A percentile compares a stretch with the other conserved stretches of the same genome.
Conservation (phyloP, 2,113 vertebrate species). For the Setophaga kirtlandii region DNA sequence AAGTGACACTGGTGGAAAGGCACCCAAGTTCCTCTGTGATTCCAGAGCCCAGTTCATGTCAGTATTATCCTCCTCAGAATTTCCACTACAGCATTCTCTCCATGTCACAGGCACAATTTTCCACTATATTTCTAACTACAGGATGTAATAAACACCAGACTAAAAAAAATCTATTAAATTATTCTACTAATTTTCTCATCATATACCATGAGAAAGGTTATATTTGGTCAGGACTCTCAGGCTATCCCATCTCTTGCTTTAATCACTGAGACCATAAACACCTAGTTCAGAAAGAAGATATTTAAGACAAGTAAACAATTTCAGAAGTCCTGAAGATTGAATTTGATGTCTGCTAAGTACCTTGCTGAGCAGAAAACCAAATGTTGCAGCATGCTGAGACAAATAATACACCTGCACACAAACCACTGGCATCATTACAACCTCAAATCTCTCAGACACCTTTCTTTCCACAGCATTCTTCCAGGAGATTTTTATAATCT, state of each 20-base stretch:
- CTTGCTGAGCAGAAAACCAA: background rate
- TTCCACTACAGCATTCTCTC: background rate
- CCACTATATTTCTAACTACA: background rate
- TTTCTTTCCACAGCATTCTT: background rate
- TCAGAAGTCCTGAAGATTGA: background rate
- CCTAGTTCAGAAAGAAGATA: background rate
- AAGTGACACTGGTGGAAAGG: background rate
- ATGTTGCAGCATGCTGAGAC: background rate
- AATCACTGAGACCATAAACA: background rate
- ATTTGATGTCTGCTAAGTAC: background rate
- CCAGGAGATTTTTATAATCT: background rate
- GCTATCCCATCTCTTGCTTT: background rate
- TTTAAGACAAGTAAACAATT: background rate
- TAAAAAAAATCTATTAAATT: background rate
- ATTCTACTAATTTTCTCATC: background rate
- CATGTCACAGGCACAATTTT: background rate
- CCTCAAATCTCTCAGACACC: background rate
- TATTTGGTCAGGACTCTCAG: background rate
- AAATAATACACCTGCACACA: background rate
- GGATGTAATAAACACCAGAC: background rate
- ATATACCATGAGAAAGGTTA: background rate
- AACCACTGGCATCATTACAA: background rate
- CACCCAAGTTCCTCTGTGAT: background rate
- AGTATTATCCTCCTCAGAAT: background rate
- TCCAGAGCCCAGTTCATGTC: rapidly evolving